Base-by-base conservation (phyloP, 2,113 vertebrate species). In the Aegithalos caudatus region DNA sequence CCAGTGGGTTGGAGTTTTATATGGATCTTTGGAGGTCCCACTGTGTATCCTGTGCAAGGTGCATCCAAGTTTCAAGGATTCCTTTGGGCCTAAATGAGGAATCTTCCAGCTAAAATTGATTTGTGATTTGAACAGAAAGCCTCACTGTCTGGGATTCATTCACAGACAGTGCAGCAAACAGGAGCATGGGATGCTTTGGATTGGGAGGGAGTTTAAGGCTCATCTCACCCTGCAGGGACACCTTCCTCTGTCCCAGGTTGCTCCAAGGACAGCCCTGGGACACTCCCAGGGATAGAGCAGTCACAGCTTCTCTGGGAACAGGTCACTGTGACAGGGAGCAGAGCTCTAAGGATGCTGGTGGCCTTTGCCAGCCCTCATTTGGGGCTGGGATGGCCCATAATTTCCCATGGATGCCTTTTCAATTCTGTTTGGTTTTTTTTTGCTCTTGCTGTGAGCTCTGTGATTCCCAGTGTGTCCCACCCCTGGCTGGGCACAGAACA, bases 371-470 rank as follows among this genome's bases (percentile, higher is more conserved):
- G 61, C 10, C 31, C n/a, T 29, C 5, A 8, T 13, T 66, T 50
- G 25, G 33, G 18, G 77, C 70, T 50, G 47, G 58, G 33, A 10
- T 9, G 33, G 40, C 35, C 19, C 81, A 35, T 40, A 16, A 3
- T 10, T 66, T 44, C 16, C 62, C 42, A 17, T 45, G 31, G 40
- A 21, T 45, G 31, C 5, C 1, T 65, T 64, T 37, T 12, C 28
- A 7, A 6, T 19, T 2, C 0, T 23, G 0, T 12, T 27, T 40
- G n/a, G n/a, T n/a, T n/a, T n/a, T n/a, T n/a, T 45, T 42, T 29
- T 10, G 6, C 33, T 57, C 35, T 18, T 28, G 23, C 78, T 7
- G 7, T 2, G 25, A 64, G 66, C 73, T 53, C 45, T 8, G 40
- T 23, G 29, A 16, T 24, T 16, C 21, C 62, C 21, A 31, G 28